phyloP scores from a whole-genome alignment of 2,113 vertebrate species.

The Microcebus jonahi region DNA sequence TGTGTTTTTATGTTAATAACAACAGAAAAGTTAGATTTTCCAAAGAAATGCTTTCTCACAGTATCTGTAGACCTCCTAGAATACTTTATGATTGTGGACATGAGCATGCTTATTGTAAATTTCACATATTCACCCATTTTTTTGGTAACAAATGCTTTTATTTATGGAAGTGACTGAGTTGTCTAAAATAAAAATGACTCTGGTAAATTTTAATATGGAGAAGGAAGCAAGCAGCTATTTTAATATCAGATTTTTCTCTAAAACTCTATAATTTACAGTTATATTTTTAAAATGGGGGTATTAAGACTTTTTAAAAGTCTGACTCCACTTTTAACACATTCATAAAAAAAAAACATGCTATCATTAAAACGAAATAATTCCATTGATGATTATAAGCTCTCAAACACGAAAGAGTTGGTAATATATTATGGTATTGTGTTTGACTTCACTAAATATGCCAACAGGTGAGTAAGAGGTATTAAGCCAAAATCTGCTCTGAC shows the following conservation, averaged over 20 bases:
- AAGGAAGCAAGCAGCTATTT: background rate
- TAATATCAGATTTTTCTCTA: constrained; percentile 24
- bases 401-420: background rate
- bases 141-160: constrained; percentile 51
- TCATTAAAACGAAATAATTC: constrained; percentile 32
- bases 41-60: constrained; percentile 26
- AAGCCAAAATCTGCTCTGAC: constrained; percentile 16
- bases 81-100: constrained; percentile 46
- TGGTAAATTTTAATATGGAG: constrained; percentile 20
- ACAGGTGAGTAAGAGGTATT: constrained; percentile 28
- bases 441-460: constrained; percentile 24
- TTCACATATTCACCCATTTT: constrained; percentile 42
- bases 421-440: background rate
- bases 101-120: constrained; percentile 51
- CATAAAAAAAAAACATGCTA: constrained; percentile 34
- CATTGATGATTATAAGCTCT: constrained; percentile 12
- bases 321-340: background rate
- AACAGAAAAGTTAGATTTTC: constrained; percentile 48
- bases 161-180: constrained; percentile 33
- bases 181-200: constrained; percentile 38
- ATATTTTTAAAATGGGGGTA: background rate
- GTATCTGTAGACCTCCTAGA: background rate
- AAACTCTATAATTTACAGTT: constrained; percentile 35
- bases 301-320: constrained; percentile 12
- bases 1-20: constrained; percentile 19